Conservation (phyloP, 2,888 invertebrate species). For the Branchellion lobata region DNA sequence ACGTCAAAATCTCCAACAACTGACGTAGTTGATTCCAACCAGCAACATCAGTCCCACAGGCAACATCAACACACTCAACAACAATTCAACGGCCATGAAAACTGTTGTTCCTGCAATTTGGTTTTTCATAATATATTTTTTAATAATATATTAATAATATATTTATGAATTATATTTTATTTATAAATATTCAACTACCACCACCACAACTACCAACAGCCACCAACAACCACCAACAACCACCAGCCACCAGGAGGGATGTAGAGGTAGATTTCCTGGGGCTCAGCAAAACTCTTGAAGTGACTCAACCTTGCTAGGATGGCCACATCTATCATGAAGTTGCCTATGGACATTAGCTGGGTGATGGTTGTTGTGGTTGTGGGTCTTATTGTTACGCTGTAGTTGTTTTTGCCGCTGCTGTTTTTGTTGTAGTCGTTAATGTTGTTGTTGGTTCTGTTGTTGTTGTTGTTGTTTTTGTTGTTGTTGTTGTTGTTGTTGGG, state of each 20-base stretch:
- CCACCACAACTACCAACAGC: not conserved
- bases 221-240: not conserved
- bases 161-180: too few species aligned
- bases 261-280: slow-evolving; percentile 49
- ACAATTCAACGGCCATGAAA: slow-evolving; percentile 49
- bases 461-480: too few species aligned
- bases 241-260: slow-evolving; percentile 49
- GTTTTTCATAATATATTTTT: not conserved
- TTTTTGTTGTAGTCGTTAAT: too few species aligned
- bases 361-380: not conserved
- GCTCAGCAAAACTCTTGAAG: slow-evolving; percentile 45
- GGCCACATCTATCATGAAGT: slow-evolving; percentile 51
- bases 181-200: too few species aligned
- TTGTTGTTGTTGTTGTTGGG: too few species aligned
- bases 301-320: slow-evolving; percentile 46
- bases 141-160: too few species aligned
- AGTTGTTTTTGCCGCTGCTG: too few species aligned
- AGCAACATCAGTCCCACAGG: slow-evolving; percentile 45
- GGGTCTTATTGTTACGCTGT: not conserved
- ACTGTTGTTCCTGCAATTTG: slow-evolving; percentile 48
- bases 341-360: slow-evolving; percentile 50
- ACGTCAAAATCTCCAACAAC: not conserved
- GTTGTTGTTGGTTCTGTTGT: too few species aligned
- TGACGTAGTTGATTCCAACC: slow-evolving; percentile 50
- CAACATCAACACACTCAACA: slow-evolving; percentile 46